These are phyloP conservation scores for Streptopelia turtur DNA, from an alignment of 2,797 vertebrate genomes.

Conservation along the genomic window DNA sequence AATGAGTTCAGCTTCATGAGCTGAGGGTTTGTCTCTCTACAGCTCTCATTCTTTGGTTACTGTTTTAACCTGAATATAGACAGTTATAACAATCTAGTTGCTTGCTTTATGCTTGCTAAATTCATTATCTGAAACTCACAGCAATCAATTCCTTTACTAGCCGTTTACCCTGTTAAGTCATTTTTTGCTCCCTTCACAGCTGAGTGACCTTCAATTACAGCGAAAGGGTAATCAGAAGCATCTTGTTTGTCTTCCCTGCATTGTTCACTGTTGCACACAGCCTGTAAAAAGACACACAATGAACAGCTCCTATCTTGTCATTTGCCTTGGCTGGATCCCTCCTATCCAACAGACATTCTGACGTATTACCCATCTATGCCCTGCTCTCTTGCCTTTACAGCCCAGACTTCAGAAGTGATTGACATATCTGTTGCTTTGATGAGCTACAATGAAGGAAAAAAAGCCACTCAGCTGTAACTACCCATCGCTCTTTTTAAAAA, in stretches of 20 bases:
- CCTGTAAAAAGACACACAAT: background rate
- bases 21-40: background rate
- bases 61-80: background rate
- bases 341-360: background rate
- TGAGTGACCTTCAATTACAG: background rate
- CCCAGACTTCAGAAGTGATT: background rate
- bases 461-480: background rate
- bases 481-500: slow-evolving; percentile 15
- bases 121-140: background rate
- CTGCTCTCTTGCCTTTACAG: slow-evolving; percentile 6
- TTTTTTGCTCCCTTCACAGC: background rate
- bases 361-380: background rate
- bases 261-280: background rate
- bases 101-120: background rate
- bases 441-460: background rate
- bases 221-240: background rate
- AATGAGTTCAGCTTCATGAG: background rate
- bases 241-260: background rate
- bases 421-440: background rate
- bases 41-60: background rate
- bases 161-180: background rate
- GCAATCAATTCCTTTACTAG: background rate
- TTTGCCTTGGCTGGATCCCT: background rate
- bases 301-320: background rate
- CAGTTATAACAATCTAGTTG: background rate